Evolutionary conservation across 2,797 vertebrate species (phyloP), one percentile per base, ranked within the genome.

Genomic region (Enteromius treurensis): DNA sequence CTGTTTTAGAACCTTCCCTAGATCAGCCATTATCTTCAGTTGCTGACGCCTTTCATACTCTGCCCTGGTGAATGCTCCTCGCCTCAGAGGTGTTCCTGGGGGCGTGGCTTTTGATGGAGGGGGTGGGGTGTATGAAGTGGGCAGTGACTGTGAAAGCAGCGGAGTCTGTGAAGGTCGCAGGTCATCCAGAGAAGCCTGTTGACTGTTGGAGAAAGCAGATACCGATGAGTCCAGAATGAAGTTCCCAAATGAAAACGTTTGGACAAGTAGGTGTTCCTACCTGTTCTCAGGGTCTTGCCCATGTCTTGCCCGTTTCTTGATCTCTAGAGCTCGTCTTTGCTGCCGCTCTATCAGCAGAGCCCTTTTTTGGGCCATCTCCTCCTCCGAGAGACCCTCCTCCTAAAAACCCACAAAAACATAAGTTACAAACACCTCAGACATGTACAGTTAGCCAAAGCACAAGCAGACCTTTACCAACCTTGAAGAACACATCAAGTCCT

Each of bases 1-100:
- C 88, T 92, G 95, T 71, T 92, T 92, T 77, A 98, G 92, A 81
- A 96, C 94, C 91, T 96, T 97, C 78, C 95, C 97, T 58, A 98
- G 88, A 86, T 98, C 96, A 0, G 95, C 94, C 96, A 98, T 97
- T 42, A 98, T 89, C 90, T 93, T 95, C 49, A 98, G 94, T 88
- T 97, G 97, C 0, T 97, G 96, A 1, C 97, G 90, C 4, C 92
- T 88, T 3, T 94, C 93, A 1, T 97, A 96, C 87, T 97, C 97
- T 0, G 76, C 90, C 53, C 94, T 90, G 0, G 96, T 97, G 90
- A 98, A 97, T 1, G 93, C 94, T 0, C 95, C 96, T 0, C 96
- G 90, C 13, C 95, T 92, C 32, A 60, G 90, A 0, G 93, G 93
- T 2, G 94, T 94, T 6, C 91, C 90, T 0, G 94, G 94, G 69